Conservation (phyloP, 53 echinoderm and acorn worm species). For the Actinopyga echinites region DNA sequence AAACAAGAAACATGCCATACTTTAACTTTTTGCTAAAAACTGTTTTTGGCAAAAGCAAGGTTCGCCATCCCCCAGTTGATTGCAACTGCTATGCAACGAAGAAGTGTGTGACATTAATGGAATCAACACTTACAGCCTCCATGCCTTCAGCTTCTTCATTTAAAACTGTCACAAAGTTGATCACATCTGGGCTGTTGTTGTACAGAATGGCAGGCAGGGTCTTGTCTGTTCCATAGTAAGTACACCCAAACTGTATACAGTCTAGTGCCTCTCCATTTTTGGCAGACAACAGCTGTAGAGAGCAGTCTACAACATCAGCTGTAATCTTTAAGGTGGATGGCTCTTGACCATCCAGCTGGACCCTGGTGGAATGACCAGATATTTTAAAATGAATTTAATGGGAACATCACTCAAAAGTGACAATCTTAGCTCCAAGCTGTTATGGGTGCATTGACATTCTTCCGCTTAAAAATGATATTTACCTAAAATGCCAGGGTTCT, state of each 20-base stretch:
- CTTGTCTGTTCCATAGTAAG: constrained; percentile 97
- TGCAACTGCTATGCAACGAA: too few relatives aligned
- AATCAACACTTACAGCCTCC: constrained; percentile 75
- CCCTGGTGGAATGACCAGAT: constrained; percentile 39
- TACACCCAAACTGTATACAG: constrained; percentile 83
- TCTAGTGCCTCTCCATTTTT: constrained; percentile 67
- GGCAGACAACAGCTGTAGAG: constrained; percentile 75
- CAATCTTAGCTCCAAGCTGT: too few relatives aligned
- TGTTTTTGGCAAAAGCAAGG: too few relatives aligned
- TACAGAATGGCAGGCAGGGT: constrained; percentile 83
- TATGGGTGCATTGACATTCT: too few relatives aligned
- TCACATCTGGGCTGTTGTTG: constrained; percentile 92
- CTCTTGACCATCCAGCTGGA: constrained; percentile 80
- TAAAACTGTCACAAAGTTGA: constrained; percentile 95
- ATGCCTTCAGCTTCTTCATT: constrained; percentile 86
- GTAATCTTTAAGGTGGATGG: constrained; percentile 70
- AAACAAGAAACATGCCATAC: too few relatives aligned
- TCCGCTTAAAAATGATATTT: too few relatives aligned
- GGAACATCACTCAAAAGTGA: neutral
- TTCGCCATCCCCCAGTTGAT: too few relatives aligned
- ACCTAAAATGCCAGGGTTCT: too few relatives aligned
- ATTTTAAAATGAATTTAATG: neutral
- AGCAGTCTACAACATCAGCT: constrained; percentile 90
- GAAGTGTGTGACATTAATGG: too few relatives aligned
- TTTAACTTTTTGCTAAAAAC: too few relatives aligned